Conservation (phyloP, 2,888 invertebrate genomes). For the Adelphocoris suturalis region DNA sequence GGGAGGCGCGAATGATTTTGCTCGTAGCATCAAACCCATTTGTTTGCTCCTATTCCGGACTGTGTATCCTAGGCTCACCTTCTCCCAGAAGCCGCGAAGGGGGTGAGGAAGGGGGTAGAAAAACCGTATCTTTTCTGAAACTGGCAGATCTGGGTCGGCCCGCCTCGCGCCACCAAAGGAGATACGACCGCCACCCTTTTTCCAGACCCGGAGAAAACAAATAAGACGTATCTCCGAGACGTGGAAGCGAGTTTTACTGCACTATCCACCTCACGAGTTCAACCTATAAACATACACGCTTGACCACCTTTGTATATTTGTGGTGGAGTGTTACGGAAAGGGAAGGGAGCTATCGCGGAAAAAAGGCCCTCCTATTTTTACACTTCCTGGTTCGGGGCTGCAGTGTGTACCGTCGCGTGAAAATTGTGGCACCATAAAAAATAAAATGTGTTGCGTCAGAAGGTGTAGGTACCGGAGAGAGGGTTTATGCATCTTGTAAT, state of each 20-base stretch:
- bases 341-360: background rate
- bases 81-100: background rate
- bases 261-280: conserved; percentile 21
- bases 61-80: background rate
- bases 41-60: conserved; percentile 4
- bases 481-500: conserved; percentile 31
- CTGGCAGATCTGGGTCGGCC: conserved; percentile 14
- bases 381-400: conserved; percentile 10
- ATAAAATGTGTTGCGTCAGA: conserved; percentile 36
- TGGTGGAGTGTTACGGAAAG: conserved; percentile 16
- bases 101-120: background rate
- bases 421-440: conserved; percentile 22
- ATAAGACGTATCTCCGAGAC: conserved; percentile 5
- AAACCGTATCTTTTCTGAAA: conserved; percentile 10
- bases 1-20: background rate
- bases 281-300: conserved; percentile 43
- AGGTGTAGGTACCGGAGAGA: background rate
- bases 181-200: conserved; percentile 12
- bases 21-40: background rate
- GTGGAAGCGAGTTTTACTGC: conserved; percentile 10
- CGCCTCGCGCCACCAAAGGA: background rate
- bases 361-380: conserved; percentile 18
- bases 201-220: background rate
- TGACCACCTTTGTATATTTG: conserved; percentile 50
- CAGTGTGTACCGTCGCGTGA: background rate